phyloP scores from a whole-genome alignment of 2,113 vertebrate species.

The Conger conger region DNA sequence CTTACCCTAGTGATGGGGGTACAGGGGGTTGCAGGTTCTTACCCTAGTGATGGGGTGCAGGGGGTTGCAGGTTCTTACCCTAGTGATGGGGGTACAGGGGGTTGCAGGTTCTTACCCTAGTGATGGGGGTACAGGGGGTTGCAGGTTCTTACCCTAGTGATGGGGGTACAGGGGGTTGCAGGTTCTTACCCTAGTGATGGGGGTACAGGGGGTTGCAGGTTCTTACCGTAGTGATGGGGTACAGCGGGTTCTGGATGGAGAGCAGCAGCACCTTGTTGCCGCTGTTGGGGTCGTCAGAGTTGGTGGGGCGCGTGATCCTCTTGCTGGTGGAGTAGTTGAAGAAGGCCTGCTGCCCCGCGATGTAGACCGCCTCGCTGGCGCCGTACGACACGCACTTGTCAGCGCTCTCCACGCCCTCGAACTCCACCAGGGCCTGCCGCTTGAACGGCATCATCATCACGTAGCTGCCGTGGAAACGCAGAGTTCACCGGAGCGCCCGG shows the following conservation, averaged over 20 bases:
- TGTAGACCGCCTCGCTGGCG: slow-evolving; percentile 77
- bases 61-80: background rate
- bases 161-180: background rate
- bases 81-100: no score
- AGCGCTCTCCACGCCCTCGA: slow-evolving; percentile 82
- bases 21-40: background rate
- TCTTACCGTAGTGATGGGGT: slow-evolving; percentile 88
- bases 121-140: background rate
- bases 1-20: background rate
- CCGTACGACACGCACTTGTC: slow-evolving; percentile 83
- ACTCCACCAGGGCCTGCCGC: slow-evolving; percentile 91
- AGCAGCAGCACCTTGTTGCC: slow-evolving; percentile 91
- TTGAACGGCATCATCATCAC: slow-evolving; percentile 99
- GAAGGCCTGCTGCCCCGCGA: slow-evolving; percentile 88
- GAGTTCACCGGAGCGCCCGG: background rate
- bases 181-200: background rate
- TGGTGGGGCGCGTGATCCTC: slow-evolving; percentile 88
- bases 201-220: background rate
- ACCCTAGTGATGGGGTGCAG: background rate
- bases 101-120: background rate
- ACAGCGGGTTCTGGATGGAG: slow-evolving; percentile 91
- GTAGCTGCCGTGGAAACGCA: slow-evolving; percentile 69
- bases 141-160: background rate
- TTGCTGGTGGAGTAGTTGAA: slow-evolving; percentile 97
- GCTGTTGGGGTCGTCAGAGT: slow-evolving; percentile 83